Evolutionary conservation across 2,113 vertebrate species (phyloP), one percentile per base, ranked within the genome.

Genomic region (Aythya baeri): DNA sequence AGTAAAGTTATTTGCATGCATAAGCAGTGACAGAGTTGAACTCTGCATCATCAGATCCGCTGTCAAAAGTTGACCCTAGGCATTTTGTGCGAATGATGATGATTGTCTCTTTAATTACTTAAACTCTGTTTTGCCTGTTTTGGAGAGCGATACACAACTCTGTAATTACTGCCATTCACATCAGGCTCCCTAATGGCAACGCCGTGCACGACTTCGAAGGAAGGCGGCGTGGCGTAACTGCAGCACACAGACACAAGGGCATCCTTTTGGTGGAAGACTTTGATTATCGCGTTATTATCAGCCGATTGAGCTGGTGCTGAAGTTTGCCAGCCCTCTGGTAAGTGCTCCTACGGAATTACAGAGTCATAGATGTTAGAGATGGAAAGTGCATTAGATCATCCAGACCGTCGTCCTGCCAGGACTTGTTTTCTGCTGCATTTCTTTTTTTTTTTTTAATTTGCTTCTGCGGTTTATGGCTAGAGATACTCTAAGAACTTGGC

Each of bases 341-440:
- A 86, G 73, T 5, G 5, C 79, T 91, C 4, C 66, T 81, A 7
- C 6, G 88, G 95, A 95, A 95, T 96, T 90, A 90, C 32, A 38
- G 86, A 72, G 77, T 96, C 88, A 88, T 36, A 90, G 93, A 91
- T 89, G 65, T 41, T 89, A 71, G 91, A 95, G 94, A 93, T 97
- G 91, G 93, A 96, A 96, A 88, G 91, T 78, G 79, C 83, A 86
- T 96, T 81, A 96, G 91, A 91, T 96, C 96, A 97, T 85, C 89
- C 73, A 27, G 89, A 59, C 70, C 22, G 0, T 65, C 2, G 0
- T 89, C 95, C 57, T 95, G 96, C 85, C 91, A 94, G 93, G 59
- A 86, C 91, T 86, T 72, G 95, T 93, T 91, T 83, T 49, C 72
- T 94, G 72, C 83, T 86, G 18, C 1, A 0, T 8, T 27, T 21